Percentiles rank a stretch among this genome's conserved stretches.
Evolutionary conservation across 2,888 invertebrate species (phyloP).

Genomic region (Agrotis clavis): DNA sequence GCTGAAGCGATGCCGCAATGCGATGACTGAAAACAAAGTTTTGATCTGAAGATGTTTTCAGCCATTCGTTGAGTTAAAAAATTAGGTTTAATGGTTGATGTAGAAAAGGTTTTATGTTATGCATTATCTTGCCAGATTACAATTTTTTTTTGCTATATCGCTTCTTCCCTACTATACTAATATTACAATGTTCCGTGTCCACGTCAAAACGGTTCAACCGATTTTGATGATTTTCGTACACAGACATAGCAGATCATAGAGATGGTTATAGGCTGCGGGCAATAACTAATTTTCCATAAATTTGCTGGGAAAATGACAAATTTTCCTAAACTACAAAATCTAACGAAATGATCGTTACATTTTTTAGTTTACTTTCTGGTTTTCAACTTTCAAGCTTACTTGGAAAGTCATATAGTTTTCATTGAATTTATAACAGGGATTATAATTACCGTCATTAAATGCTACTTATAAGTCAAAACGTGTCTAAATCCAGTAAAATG

Average conservation of each 20-base stretch:
- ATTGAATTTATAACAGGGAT: background rate
- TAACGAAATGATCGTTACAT: no score
- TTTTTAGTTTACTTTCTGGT: no score
- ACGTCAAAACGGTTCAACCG: no score
- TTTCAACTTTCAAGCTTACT: no score
- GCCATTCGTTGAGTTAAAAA: background rate
- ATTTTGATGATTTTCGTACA: no score
- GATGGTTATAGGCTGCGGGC: no score
- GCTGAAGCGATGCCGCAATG: background rate
- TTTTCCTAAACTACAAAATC: no score
- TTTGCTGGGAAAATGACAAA: background rate
- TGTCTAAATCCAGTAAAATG: conserved; percentile 59
- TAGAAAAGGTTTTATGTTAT: background rate
- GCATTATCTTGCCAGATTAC: background rate
- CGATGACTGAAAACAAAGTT: background rate
- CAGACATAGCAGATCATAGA: no score
- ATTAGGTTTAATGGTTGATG: no score
- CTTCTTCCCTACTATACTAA: no score
- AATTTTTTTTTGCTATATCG: background rate
- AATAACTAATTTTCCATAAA: background rate
- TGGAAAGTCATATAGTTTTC: background rate
- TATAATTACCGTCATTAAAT: background rate
- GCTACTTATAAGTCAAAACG: conserved; percentile 46
- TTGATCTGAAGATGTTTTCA: no score
- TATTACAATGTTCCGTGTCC: no score